Conservation (phyloP, 2,888 invertebrate species). For the Sphaeridia pumilis region DNA sequence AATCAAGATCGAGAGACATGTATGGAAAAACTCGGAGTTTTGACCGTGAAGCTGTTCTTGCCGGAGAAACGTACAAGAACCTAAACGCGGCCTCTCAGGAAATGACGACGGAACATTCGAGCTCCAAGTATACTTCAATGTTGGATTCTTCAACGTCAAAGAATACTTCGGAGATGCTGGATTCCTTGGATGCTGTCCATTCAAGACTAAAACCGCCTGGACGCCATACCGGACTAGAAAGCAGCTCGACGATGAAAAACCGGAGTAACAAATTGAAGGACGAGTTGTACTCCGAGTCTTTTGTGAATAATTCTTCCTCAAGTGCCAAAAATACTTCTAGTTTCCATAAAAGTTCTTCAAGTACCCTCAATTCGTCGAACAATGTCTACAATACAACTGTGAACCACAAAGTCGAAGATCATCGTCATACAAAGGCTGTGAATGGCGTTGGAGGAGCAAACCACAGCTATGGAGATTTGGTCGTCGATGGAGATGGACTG, state of each 20-base stretch:
- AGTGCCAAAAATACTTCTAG: conserved; percentile 29
- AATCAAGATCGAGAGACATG: conserved; percentile 20
- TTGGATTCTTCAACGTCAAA: conserved; percentile 13
- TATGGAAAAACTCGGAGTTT: conserved; percentile 35
- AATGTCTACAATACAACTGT: conserved; percentile 8
- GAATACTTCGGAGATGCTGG: conserved; percentile 17
- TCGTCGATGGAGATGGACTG: conserved; percentile 51
- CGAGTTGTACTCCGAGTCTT: conserved; percentile 10
- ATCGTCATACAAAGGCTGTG: conserved; percentile 1
- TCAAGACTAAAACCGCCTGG: conserved; percentile 21
- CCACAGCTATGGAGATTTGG: conserved; percentile 43
- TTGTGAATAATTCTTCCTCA: conserved; percentile 19
- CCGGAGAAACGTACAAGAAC: background rate
- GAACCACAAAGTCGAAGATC: conserved; percentile 38
- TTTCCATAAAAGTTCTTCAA: conserved; percentile 2
- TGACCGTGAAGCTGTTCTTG: conserved; percentile 25
- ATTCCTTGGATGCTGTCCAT: conserved; percentile 35
- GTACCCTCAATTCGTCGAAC: background rate
- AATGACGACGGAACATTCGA: conserved; percentile 7
- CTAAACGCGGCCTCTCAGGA: background rate
- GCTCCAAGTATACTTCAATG: conserved; percentile 5
- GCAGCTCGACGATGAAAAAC: conserved; percentile 23
- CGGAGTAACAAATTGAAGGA: conserved; percentile 1
- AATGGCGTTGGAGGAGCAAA: conserved; percentile 16
- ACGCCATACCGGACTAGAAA: conserved; percentile 22